phyloP scores from a whole-genome alignment of 1,140 invertebrate species.

The Drosophila parvula region DNA sequence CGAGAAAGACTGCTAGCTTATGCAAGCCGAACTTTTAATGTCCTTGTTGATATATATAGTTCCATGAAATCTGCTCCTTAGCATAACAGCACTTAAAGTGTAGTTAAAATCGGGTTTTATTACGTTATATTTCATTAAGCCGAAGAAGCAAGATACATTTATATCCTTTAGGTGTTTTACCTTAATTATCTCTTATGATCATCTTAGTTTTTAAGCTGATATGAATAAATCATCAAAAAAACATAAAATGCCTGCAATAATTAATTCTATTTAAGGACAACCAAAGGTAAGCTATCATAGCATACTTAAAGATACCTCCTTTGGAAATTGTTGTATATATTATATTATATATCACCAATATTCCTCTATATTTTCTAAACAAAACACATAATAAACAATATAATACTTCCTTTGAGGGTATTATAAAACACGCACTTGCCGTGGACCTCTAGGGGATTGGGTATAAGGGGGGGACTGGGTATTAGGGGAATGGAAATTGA shows the following conservation, averaged over 20 bases:
- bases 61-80: background rate
- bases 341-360: too few species aligned
- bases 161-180: background rate
- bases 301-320: too few species aligned
- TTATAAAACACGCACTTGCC: conserved; percentile 59
- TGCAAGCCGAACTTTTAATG: conserved; percentile 14
- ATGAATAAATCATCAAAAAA: background rate
- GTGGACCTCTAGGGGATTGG: conserved; percentile 16
- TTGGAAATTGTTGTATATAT: too few species aligned
- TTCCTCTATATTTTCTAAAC: too few species aligned
- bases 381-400: too few species aligned
- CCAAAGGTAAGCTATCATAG: too few species aligned
- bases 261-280: too few species aligned
- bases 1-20: background rate
- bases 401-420: background rate
- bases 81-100: background rate
- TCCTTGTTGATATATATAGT: conserved; percentile 3
- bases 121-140: background rate
- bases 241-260: too few species aligned
- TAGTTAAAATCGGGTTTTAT: background rate
- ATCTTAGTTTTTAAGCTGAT: background rate
- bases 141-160: too few species aligned
- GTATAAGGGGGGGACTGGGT: background rate
- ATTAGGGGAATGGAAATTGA: conserved; percentile 8
- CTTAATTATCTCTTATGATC: background rate